These are phyloP conservation scores for Callocephalon fimbriatum DNA, from an alignment of 2,113 vertebrate genomes.

Conservation along the genomic window DNA sequence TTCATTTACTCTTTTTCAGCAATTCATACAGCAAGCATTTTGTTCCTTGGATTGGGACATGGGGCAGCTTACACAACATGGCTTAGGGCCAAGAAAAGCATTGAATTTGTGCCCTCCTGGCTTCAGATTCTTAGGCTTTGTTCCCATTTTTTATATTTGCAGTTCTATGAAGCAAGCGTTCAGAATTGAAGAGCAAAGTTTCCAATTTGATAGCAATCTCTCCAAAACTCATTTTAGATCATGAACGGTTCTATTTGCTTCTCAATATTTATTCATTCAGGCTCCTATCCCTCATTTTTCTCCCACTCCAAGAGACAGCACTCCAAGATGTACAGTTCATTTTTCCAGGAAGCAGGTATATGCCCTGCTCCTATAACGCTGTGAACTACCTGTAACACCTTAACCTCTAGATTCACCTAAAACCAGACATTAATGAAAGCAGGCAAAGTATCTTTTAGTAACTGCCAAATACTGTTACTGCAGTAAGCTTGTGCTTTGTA, in stretches of 20 bases:
- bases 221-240: background rate
- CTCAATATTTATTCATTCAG: background rate
- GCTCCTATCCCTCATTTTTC: background rate
- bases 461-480: background rate
- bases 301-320: background rate
- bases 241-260: background rate
- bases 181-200: background rate
- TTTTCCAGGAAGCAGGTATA: background rate
- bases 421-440: background rate
- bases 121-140: background rate
- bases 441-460: background rate
- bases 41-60: background rate
- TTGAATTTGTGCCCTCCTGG: background rate
- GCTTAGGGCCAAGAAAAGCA: constrained; percentile 16
- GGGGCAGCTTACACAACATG: constrained; percentile 5
- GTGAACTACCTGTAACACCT: background rate
- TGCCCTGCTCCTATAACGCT: background rate
- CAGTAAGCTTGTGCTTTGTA: background rate
- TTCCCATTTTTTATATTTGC: background rate
- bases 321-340: background rate
- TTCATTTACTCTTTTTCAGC: constrained; percentile 25
- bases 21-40: constrained; percentile 11
- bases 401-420: background rate
- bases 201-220: background rate
- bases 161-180: background rate